Conservation (phyloP, 2,113 vertebrate genomes). For the Oophaga pumilio region DNA sequence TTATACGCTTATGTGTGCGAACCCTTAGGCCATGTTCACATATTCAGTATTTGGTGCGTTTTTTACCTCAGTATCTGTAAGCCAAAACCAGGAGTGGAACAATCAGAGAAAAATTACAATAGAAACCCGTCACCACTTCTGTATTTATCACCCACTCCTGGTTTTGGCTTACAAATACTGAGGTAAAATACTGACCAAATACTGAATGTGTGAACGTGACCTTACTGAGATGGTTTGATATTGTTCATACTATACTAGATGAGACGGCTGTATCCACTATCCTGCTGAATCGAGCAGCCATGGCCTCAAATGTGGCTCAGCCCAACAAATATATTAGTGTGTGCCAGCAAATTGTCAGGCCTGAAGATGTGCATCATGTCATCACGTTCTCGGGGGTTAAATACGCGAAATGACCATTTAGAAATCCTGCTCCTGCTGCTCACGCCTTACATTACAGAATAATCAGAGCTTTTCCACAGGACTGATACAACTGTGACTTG, state of each 20-base stretch:
- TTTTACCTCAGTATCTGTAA: too few relatives aligned
- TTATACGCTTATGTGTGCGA: too few relatives aligned
- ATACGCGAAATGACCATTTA: constrained; percentile 35
- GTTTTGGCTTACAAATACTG: too few relatives aligned
- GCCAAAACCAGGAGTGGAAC: too few relatives aligned
- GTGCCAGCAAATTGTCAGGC: not conserved
- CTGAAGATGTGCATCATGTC: not conserved
- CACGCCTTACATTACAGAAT: not conserved
- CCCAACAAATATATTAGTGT: constrained; percentile 33
- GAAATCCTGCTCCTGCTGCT: constrained; percentile 7
- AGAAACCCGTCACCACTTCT: too few relatives aligned
- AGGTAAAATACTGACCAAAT: too few relatives aligned
- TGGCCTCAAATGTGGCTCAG: constrained; percentile 5
- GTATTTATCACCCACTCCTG: too few relatives aligned
- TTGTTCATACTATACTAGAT: not conserved
- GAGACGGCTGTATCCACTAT: not conserved
- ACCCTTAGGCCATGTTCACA: too few relatives aligned
- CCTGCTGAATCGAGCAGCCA: not conserved
- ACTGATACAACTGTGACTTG: constrained; percentile 2
- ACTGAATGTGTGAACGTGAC: too few relatives aligned
- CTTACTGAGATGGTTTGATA: too few relatives aligned
- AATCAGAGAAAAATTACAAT: too few relatives aligned
- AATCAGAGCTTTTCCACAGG: not conserved
- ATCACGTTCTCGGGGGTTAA: constrained; percentile 19
- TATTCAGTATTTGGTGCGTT: too few relatives aligned